These are phyloP conservation scores for Pelvicachromis taeniatus DNA, from an alignment of 2,113 vertebrate species.

Conservation along the genomic window DNA sequence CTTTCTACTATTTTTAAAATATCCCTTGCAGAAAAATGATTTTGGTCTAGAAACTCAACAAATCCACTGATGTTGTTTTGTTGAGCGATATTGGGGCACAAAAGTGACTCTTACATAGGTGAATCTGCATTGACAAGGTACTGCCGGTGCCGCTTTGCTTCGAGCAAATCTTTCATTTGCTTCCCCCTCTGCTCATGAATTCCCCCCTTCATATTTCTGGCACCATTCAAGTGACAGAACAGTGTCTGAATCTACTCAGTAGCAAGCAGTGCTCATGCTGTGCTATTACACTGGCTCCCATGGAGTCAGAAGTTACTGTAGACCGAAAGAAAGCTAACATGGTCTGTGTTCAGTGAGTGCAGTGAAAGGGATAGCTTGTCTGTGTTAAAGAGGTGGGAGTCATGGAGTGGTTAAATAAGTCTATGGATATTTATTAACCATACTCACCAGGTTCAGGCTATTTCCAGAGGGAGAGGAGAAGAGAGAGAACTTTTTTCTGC, in stretches of 20 bases:
- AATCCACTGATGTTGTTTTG: neutral
- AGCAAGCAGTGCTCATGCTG: conserved; percentile 44
- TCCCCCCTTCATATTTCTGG: conserved; percentile 31
- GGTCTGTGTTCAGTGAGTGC: conserved; percentile 3
- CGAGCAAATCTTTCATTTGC: conserved; percentile 42
- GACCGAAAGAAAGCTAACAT: conserved; percentile 18
- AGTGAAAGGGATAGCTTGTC: conserved; percentile 12
- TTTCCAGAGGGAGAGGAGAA: neutral
- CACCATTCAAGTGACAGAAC: conserved; percentile 46
- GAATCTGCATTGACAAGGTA: neutral
- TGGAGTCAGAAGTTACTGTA: conserved; percentile 38
- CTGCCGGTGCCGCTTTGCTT: conserved; percentile 21
- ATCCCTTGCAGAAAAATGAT: neutral
- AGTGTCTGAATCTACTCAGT: conserved; percentile 42
- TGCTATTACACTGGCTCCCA: conserved; percentile 54
- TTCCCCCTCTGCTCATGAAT: conserved; percentile 21
- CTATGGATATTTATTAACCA: conserved; percentile 28
- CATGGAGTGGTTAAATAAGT: neutral
- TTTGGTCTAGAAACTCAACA: neutral
- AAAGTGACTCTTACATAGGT: neutral
- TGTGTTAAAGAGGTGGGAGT: conserved; percentile 15
- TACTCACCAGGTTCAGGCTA: neutral
- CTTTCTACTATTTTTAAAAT: neutral
- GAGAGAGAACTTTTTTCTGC: neutral
- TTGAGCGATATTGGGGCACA: neutral